phyloP scores from a whole-genome alignment of 2,113 vertebrate species.

The Myrmecobius fasciatus region DNA sequence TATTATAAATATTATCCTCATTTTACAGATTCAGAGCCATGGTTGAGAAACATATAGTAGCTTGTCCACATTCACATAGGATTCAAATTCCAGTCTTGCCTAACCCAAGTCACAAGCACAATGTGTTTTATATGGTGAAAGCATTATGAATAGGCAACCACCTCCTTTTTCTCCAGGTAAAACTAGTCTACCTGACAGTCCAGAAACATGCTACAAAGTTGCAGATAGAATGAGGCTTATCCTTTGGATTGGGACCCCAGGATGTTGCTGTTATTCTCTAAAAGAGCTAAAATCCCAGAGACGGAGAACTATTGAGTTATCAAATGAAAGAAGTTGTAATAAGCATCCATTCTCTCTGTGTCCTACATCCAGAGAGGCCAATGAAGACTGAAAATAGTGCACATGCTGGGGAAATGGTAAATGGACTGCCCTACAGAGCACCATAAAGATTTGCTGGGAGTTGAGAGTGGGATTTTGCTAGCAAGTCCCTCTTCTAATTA shows the following conservation, averaged over 20 bases:
- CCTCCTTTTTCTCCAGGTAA: not conserved
- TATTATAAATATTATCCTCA: not conserved
- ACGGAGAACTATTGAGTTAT: slow-evolving; percentile 25
- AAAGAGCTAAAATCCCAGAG: not conserved
- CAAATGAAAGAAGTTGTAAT: slow-evolving; percentile 28
- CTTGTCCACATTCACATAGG: not conserved
- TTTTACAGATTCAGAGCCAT: not conserved
- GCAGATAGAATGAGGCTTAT: slow-evolving; percentile 1
- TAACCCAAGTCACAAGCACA: not conserved
- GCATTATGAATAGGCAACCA: not conserved
- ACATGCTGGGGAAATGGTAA: slow-evolving; percentile 66
- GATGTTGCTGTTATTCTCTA: not conserved
- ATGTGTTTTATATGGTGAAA: not conserved
- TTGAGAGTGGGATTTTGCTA: slow-evolving; percentile 54
- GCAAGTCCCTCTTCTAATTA: slow-evolving; percentile 72
- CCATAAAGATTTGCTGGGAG: slow-evolving; percentile 53
- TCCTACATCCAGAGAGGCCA: slow-evolving; percentile 15
- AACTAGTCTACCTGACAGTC: not conserved
- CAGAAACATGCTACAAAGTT: not conserved
- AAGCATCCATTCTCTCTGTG: slow-evolving; percentile 49
- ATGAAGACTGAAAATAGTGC: slow-evolving; percentile 36
- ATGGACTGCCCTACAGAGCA: slow-evolving; percentile 46
- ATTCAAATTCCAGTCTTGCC: not conserved
- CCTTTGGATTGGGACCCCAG: not conserved
- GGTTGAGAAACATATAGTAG: not conserved